Conservation (phyloP, 1,140 invertebrate species). For the Drosophila kepulauana region DNA sequence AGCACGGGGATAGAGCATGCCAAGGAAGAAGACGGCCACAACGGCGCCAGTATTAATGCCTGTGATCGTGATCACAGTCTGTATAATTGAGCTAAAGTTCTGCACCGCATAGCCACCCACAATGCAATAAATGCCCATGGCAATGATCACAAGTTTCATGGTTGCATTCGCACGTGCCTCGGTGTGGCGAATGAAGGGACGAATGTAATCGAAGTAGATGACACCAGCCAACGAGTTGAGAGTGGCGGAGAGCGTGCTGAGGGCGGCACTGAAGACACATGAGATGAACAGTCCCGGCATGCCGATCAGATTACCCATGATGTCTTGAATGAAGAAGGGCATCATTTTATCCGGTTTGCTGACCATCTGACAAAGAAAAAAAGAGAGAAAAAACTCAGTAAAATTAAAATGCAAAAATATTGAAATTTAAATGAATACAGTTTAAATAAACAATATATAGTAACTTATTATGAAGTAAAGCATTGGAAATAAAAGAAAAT, state of each 20-base stretch:
- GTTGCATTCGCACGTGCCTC: slow-evolving; percentile 87
- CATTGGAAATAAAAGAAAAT: no score
- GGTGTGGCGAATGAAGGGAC: slow-evolving; percentile 86
- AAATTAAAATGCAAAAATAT: neutral
- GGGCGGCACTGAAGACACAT: slow-evolving; percentile 89
- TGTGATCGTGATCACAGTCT: slow-evolving; percentile 87
- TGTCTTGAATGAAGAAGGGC: slow-evolving; percentile 89
- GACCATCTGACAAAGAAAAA: slow-evolving; percentile 59
- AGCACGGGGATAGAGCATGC: slow-evolving; percentile 89
- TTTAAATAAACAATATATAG: neutral
- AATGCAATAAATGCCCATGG: slow-evolving; percentile 87
- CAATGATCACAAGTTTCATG: slow-evolving; percentile 88
- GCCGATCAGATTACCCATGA: slow-evolving; percentile 86
- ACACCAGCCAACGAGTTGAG: slow-evolving; percentile 91
- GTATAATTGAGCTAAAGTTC: slow-evolving; percentile 87
- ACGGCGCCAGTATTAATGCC: slow-evolving; percentile 89
- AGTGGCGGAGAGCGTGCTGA: slow-evolving; percentile 90
- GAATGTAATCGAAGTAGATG: slow-evolving; percentile 91
- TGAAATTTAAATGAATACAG: no score
- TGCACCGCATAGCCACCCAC: slow-evolving; percentile 88
- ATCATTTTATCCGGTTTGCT: slow-evolving; percentile 86
- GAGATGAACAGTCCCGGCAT: slow-evolving; percentile 89
- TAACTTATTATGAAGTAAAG: no score
- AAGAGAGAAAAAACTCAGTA: neutral
- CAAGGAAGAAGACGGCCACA: slow-evolving; percentile 90